Evolutionary conservation across 2,797 vertebrate genomes (phyloP), one percentile per base, ranked within the genome.

Genomic region (Chrysolophus pictus): DNA sequence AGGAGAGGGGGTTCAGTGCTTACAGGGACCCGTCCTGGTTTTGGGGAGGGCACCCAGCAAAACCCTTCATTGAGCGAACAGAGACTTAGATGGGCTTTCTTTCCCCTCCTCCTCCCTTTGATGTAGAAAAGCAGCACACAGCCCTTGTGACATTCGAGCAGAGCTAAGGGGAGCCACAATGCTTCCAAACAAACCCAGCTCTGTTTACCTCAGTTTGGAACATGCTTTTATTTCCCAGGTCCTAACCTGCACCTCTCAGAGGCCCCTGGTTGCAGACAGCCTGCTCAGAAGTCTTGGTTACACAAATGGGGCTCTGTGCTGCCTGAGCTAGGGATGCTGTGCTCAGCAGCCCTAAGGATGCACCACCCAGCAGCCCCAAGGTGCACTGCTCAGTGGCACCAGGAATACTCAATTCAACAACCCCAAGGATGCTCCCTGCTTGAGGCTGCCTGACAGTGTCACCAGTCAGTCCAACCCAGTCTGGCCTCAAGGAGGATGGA

Each of bases 1-100:
- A 94, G 85, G 91, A 95, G 95, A 84, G 29, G 21, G 95, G 91
- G 29, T 28, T 76, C 35, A 55, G 70, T 51, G 44, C 49, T 79
- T 21, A 71, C 2, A 14, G 47, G 74, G 28, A 44, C 33, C 1
- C 1, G 11, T 19, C 28, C 74, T 53, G 69, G 35, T 37, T 63
- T 46, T 41, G 14, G 49, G 74, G 41, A 14, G 24, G 28, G 41
- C 35, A 59, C 19, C 53, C 18, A 21, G 19, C 7, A 59, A 21
- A 41, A 7, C 23, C 74, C 76, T 76, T 65, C 59, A 64, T 56
- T 26, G 58, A 86, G 62, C 28, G 84, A 59, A 68, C 0, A 3
- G 49, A 24, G 16, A 59, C 60, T 84, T 59, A 23, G 17, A 21
- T 3, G 17, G 26, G 8, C 84, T 79, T 65, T 39, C 39, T 39